Percentiles rank a stretch among this genome's conserved stretches.
Conservation (phyloP, 2,888 invertebrate species). For the Noctua janthe region DNA sequence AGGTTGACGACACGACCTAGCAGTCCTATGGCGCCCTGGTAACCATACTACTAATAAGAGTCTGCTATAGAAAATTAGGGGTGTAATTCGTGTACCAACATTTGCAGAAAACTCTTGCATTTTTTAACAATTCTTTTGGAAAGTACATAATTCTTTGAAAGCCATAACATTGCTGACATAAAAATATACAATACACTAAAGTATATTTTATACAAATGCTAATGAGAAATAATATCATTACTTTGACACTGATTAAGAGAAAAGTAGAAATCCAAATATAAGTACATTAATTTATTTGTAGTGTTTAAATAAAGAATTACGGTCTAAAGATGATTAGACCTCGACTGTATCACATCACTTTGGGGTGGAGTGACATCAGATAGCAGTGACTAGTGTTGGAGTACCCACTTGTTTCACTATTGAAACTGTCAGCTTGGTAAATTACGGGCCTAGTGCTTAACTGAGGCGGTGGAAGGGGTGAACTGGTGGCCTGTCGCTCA, state of each 20-base stretch:
- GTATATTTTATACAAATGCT: slow-evolving; percentile 21
- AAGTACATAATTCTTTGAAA: neutral
- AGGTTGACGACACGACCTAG: neutral
- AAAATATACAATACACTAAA: slow-evolving; percentile 17
- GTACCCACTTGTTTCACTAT: slow-evolving; percentile 1
- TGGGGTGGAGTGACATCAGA: neutral
- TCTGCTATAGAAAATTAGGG: neutral
- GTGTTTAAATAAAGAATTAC: slow-evolving; percentile 4
- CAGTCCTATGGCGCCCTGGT: slow-evolving; percentile 13
- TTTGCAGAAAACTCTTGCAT: neutral
- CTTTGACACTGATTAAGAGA: slow-evolving; percentile 11
- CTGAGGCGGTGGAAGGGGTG: neutral
- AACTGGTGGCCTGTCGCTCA: neutral
- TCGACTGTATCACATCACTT: slow-evolving; percentile 21
- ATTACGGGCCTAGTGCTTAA: neutral
- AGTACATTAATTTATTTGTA: neutral
- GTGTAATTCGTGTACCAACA: neutral
- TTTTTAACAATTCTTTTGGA: neutral
- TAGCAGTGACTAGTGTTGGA: slow-evolving; percentile 18
- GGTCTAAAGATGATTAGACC: slow-evolving; percentile 36
- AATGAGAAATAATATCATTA: slow-evolving; percentile 37
- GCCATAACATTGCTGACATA: slow-evolving; percentile 9
- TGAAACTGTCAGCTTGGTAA: slow-evolving; percentile 2
- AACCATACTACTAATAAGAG: neutral
- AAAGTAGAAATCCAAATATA: slow-evolving; percentile 11